phyloP scores from a whole-genome alignment of 1,140 invertebrate species.

The Harpegnathos saltator region DNA sequence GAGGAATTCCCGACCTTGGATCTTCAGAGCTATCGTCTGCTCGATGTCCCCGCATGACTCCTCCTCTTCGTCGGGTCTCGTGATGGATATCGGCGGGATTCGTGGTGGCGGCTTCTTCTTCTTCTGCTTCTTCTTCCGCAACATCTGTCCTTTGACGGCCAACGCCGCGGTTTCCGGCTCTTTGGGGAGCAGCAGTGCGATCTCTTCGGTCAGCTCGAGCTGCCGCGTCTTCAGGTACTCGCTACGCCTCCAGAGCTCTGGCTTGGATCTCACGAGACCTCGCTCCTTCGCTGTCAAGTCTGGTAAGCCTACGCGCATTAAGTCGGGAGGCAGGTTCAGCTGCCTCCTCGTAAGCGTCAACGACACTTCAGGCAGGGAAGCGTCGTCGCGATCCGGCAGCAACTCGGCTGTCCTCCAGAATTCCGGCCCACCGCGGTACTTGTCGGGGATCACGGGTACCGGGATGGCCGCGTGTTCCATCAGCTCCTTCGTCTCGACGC shows the following conservation, averaged over 20 bases:
- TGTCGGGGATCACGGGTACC: conserved; percentile 71
- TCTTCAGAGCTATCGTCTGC: conserved; percentile 56
- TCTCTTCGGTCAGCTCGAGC: conserved; percentile 51
- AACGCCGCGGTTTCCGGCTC: conserved; percentile 60
- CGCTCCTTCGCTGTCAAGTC: conserved; percentile 79
- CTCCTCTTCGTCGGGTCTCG: not conserved
- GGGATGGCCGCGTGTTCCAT: conserved; percentile 78
- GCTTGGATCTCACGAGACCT: conserved; percentile 19
- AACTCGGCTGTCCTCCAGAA: conserved; percentile 71
- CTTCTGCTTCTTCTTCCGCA: not conserved
- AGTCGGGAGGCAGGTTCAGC: conserved; percentile 65
- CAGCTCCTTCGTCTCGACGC: conserved; percentile 74
- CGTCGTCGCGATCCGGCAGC: conserved; percentile 44
- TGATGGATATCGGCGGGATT: conserved; percentile 63
- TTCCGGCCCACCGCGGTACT: conserved; percentile 76
- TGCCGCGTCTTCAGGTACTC: conserved; percentile 62
- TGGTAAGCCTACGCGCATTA: conserved; percentile 83
- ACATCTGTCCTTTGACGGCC: conserved; percentile 49
- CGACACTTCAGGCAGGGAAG: conserved; percentile 53
- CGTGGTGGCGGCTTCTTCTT: not conserved
- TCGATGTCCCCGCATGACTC: not conserved
- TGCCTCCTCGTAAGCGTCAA: conserved; percentile 52
- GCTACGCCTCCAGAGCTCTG: conserved; percentile 59
- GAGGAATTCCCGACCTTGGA: conserved; percentile 71
- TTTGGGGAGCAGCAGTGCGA: conserved; percentile 59